Evolutionary conservation across 1,140 invertebrate genomes (phyloP).

Genomic region (Rhysida immarginata): DNA sequence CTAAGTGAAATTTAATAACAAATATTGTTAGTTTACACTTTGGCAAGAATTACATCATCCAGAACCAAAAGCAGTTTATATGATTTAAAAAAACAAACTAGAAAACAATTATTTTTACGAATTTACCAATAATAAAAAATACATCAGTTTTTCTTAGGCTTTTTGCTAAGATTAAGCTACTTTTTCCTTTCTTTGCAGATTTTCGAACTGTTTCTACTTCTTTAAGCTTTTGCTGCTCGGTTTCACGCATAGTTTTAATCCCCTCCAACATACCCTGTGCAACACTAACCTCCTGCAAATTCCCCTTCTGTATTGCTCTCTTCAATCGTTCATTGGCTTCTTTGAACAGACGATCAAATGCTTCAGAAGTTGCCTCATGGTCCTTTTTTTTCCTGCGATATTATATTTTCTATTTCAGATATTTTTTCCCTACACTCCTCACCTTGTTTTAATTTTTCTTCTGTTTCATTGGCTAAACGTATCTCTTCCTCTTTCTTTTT

Average conservation of each 20-base stretch:
- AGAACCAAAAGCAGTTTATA: background rate
- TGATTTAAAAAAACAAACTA: background rate
- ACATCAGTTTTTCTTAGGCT: background rate
- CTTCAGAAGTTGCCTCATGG: background rate
- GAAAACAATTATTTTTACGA: background rate
- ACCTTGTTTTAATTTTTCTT: background rate
- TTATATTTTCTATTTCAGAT: background rate
- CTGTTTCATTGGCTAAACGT: background rate
- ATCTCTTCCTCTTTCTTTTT: background rate
- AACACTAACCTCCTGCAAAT: background rate
- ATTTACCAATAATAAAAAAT: background rate
- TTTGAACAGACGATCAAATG: background rate
- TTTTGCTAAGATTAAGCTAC: background rate
- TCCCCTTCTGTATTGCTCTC: background rate
- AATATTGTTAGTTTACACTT: background rate
- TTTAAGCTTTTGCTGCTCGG: background rate
- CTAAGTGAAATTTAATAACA: background rate
- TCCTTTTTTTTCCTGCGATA: background rate
- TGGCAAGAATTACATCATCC: too few species aligned
- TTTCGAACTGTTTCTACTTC: background rate
- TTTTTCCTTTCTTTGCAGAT: background rate
- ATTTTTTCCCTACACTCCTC: background rate
- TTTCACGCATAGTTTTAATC: background rate
- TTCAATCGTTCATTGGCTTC: background rate
- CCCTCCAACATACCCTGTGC: background rate